A percentile compares a stretch with the other conserved stretches of the same genome.
These are phyloP conservation scores for Drosophila nigrodunni DNA, from an alignment of 1,140 invertebrate genomes.

Conservation along the genomic window DNA sequence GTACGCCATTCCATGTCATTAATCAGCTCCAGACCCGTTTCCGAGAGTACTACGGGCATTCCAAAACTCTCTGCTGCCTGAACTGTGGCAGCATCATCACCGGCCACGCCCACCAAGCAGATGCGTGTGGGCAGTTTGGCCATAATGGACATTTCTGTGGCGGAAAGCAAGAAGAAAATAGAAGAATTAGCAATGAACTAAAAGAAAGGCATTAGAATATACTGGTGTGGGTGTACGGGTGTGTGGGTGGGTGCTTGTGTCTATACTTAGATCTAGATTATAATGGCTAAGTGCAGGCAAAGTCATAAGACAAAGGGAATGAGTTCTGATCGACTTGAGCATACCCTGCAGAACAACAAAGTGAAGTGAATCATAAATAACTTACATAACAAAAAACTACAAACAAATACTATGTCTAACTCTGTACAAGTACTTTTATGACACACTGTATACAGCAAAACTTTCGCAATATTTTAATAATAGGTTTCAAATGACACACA, in stretches of 20 bases:
- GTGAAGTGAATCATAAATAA: too few relatives aligned
- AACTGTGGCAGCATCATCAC: slow-evolving; percentile 85
- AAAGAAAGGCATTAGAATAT: slow-evolving; percentile 27
- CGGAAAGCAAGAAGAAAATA: slow-evolving; percentile 11
- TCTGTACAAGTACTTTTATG: too few relatives aligned
- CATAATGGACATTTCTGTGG: slow-evolving; percentile 77
- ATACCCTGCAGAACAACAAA: neutral
- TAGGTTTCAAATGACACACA: neutral
- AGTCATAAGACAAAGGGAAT: slow-evolving; percentile 8
- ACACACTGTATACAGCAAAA: too few relatives aligned
- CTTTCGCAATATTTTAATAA: too few relatives aligned
- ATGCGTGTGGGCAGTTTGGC: slow-evolving; percentile 85
- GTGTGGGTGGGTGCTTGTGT: slow-evolving; percentile 4
- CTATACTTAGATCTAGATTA: slow-evolving; percentile 40
- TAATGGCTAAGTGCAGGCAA: slow-evolving; percentile 31
- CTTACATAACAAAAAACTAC: too few relatives aligned
- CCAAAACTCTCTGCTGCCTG: slow-evolving; percentile 87
- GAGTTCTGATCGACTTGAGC: neutral
- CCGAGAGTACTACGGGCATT: slow-evolving; percentile 88
- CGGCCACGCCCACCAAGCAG: slow-evolving; percentile 87
- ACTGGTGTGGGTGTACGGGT: neutral
- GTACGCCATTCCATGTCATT: slow-evolving; percentile 87
- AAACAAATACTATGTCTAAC: too few relatives aligned
- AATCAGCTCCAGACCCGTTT: slow-evolving; percentile 87
- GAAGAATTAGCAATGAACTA: slow-evolving; percentile 8